Evolutionary conservation across 2,113 vertebrate species (phyloP), one percentile per base, ranked within the genome.

Genomic region (Oncorhynchus keta): DNA sequence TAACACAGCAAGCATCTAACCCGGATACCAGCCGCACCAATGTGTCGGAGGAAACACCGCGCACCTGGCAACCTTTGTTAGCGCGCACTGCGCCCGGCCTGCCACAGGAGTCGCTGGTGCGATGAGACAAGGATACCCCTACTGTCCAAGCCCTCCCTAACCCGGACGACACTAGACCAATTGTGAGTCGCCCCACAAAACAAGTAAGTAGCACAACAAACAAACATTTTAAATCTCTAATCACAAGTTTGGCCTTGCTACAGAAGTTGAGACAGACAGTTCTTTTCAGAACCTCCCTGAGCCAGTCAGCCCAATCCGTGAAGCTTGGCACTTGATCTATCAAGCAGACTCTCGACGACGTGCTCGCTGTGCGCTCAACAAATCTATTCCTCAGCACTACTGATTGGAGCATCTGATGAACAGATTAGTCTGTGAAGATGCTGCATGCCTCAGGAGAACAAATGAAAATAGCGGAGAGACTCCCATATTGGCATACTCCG

Each of bases 341-440:
- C 48, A 67, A n/a, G 20, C n/a, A 24, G 28, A 24, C 32, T 55
- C 16, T 45, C 28, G n/a, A 22, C 24, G 39, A 45, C 39, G 9
- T 51, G 30, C 4, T 2, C 9, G 16, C 39, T 30, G 73, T 48
- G 57, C 16, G 5, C 20, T 16, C 16, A 6, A 68, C 26, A 75
- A 45, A 67, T 66, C 62, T 76, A 26, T 61, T 45, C 18, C 61
- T 67, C 68, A 39, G 24, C 67, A 55, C 35, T 67, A 79, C 71
- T 30, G 78, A 79, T 30, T 39, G 28, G 30, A 49, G 68, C 45
- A 72, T 75, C 73, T 66, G 48, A 75, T 32, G 5, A 68, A 35
- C 61, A 66, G 45, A 49, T 26, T 18, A 9, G 2, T 35, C 51
- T 16, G 65, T 16, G 14, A 9, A 16, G 14, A 57, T 11, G 39